Evolutionary conservation across 2,113 vertebrate genomes (phyloP), one percentile per base, ranked within the genome.

Genomic region (Dipodomys stephensi): DNA sequence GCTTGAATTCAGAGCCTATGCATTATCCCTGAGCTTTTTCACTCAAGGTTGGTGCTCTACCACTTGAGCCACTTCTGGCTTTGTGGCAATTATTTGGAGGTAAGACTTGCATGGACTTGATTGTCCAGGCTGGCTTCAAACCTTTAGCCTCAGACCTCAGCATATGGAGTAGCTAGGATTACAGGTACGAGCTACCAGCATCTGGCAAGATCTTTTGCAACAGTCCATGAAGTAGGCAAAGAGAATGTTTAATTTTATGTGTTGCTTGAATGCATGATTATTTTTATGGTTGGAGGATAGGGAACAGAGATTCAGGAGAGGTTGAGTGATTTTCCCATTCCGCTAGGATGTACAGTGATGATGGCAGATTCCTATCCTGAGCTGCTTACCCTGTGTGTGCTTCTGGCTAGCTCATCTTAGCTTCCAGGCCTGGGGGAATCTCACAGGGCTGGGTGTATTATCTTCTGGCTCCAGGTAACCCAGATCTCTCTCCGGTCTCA

Each of bases 401-500:
- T 91, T 68, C 67, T 28, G 1, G 9, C 79, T 4, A 18, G 32
- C 64, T 65, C n/a, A 27, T 18, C 71, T 13, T 83, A 10, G 39
- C 32, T 39, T 22, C 19, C 27, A 53, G 77, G 76, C 44, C n/a
- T 60, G 67, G 7, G 28, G 32, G 19, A 0, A 10, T 46, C 76
- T 87, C 80, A 77, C 69, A 19, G 28, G 25, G 53, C 64, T 65
- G 57, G 25, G 11, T 25, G 7, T 73, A 13, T 60, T 74, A 60
- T 96, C 65, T 95, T 78, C 90, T 90, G 86, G 25, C 73, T 65
- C 30, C 69, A 99, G 99, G 99, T 99, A 76, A 99, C 98, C 93
- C 99, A 99, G 90, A 87, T 46, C 0, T 99, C 99, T 0, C 98
- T 99, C 85, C 99, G 99, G 0, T 96, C 99, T 39, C 99, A 99